Conservation (phyloP, 2,888 invertebrate species). For the Dynastes tityus region DNA sequence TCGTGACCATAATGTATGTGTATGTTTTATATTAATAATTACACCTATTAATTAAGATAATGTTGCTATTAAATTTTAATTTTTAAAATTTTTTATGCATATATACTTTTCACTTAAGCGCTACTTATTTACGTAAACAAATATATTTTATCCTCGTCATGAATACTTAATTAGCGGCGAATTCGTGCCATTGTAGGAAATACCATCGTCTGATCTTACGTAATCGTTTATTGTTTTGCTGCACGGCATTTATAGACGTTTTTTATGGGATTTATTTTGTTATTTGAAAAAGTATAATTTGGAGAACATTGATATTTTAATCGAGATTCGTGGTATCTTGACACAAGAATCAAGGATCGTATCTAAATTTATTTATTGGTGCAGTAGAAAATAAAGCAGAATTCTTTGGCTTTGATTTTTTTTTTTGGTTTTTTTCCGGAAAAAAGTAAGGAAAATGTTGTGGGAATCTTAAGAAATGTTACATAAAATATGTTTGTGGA, state of each 20-base stretch:
- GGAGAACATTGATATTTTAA: no score
- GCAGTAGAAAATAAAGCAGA: no score
- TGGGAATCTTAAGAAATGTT: no score
- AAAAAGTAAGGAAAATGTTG: no score
- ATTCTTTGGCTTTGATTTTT: no score
- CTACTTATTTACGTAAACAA: constrained; percentile 23
- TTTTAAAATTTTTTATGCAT: background rate
- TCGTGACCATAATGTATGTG: background rate
- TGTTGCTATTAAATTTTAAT: constrained; percentile 14
- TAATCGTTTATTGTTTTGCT: constrained; percentile 30
- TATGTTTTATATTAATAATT: background rate
- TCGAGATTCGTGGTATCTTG: no score
- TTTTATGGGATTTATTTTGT: no score
- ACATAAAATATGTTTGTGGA: no score
- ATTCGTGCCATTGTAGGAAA: constrained; percentile 26
- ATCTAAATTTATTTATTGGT: no score
- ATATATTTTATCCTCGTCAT: constrained; percentile 11
- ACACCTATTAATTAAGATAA: constrained; percentile 20
- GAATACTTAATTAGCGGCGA: constrained; percentile 16
- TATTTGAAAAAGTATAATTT: no score
- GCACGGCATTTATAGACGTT: constrained; percentile 3
- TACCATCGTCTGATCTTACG: constrained; percentile 1
- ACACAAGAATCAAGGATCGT: no score
- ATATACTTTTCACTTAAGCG: background rate
- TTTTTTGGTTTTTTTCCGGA: no score